Evolutionary conservation across 30 jellyfish, hydroid and myxozoan species (phyloP).

Genomic region (Hydractinia symbiolongicarpus): DNA sequence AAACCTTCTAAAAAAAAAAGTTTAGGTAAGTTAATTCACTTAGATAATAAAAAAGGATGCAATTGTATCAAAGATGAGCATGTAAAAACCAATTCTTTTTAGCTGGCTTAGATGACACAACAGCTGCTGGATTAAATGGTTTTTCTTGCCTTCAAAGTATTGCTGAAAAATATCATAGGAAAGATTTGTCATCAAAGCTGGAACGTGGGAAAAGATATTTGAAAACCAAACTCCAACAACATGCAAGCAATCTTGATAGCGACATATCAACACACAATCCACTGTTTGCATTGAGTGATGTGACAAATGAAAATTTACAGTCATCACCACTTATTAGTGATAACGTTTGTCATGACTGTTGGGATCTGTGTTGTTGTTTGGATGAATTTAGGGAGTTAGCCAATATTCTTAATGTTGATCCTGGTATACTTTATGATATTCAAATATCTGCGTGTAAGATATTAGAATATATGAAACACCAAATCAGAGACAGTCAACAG

Average conservation of each 20-base stretch:
- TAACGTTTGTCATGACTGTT: not conserved
- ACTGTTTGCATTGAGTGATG: not conserved
- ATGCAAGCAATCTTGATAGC: not conserved
- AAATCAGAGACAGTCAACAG: not conserved
- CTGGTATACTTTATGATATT: too few species aligned
- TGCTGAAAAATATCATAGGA: not conserved
- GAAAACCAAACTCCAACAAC: conserved; percentile 20
- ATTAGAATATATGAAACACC: not conserved
- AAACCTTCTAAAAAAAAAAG: conserved; percentile 8
- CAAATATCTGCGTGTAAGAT: too few species aligned
- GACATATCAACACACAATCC: not conserved
- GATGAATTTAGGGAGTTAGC: too few species aligned
- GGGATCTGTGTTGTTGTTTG: too few species aligned
- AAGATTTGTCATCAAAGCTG: not conserved
- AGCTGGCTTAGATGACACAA: conserved; percentile 10
- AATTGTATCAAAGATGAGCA: too few species aligned
- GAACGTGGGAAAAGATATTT: conserved; percentile 11
- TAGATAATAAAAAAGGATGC: too few species aligned
- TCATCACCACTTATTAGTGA: not conserved
- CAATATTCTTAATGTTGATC: too few species aligned
- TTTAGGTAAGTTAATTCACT: not conserved
- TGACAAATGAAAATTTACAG: not conserved
- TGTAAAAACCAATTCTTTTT: too few species aligned
- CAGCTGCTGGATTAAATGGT: conserved; percentile 15
- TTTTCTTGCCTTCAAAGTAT: not conserved